These are phyloP conservation scores for Sander lucioperca DNA, from an alignment of 2,113 vertebrate genomes.

Conservation along the genomic window DNA sequence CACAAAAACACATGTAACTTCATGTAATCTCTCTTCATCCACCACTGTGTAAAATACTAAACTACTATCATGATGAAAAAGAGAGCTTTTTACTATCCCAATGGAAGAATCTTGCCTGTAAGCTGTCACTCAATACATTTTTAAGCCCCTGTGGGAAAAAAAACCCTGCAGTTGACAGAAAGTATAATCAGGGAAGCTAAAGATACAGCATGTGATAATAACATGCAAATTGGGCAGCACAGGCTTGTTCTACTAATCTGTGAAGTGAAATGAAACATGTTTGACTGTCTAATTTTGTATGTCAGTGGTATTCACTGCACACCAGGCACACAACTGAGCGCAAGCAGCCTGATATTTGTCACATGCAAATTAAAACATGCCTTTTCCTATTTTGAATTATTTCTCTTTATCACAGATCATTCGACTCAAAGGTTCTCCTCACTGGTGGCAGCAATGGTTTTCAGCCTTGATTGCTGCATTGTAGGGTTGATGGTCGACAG, in stretches of 20 bases:
- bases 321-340: constrained; percentile 17
- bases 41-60: not conserved
- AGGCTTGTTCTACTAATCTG: constrained; percentile 51
- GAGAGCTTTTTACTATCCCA: not conserved
- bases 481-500: too few relatives aligned
- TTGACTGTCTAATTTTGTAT: constrained; percentile 41
- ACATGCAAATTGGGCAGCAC: constrained; percentile 43
- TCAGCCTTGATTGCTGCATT: not conserved
- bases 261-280: constrained; percentile 60
- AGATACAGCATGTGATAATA: constrained; percentile 42
- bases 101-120: too few relatives aligned
- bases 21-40: not conserved
- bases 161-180: constrained; percentile 8
- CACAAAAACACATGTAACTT: not conserved
- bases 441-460: not conserved
- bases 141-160: not conserved
- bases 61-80: not conserved
- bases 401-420: not conserved
- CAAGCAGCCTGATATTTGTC: constrained; percentile 26
- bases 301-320: constrained; percentile 19
- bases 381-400: not conserved
- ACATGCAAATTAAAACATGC: constrained; percentile 49
- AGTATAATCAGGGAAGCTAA: constrained; percentile 11
- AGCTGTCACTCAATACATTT: not conserved
- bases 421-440: not conserved